Evolutionary conservation across 2,797 vertebrate species (phyloP), one percentile per base, ranked within the genome.

Genomic region (Onychomys leucogaster): DNA sequence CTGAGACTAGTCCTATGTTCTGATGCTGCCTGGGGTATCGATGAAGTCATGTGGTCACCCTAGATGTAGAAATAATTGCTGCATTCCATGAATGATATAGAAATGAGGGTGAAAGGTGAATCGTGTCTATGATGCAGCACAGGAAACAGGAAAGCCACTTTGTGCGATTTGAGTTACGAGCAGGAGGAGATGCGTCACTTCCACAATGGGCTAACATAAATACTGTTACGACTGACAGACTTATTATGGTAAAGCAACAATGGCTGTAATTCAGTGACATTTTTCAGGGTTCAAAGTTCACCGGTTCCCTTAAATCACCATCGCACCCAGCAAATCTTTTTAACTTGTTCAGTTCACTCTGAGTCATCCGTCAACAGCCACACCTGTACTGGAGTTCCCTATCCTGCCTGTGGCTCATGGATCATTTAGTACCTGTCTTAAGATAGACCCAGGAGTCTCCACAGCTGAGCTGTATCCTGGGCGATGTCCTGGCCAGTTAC

Each of bases 301-400:
- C n/a, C 41, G 86, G 59, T 3, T 81, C 71, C 94, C 84, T 94
- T 89, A 93, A 95, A 63, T 55, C 65, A 93, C 67, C 89, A 86
- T 89, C 69, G 14, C 59, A 84, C 76, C 80, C 80, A 89, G 21
- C n/a, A 96, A 90, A 83, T 71, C 10, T 52, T 89, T 78, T 76
- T 59, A 75, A 76, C 73, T 52, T 89, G 29, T 63, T 93, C 88
- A 59, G 32, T 37, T 69, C 80, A 69, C 49, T 77, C 19, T 49
- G 73, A 83, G n/a, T 95, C 71, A 83, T 12, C 52, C 34, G 55
- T 75, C 90, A 91, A 8, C 55, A 67, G 83, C 19, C 65, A 88
- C 16, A 55, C 52, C 41, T 76, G 63, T 7, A 43, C 10, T 90
- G 87, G 63, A 34, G 37, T 69, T 89, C 94, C 57, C 92, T 17